Evolutionary conservation across 2,888 invertebrate genomes (phyloP), one percentile per base, ranked within the genome.

Genomic region (Ornithoptera alexandrae): DNA sequence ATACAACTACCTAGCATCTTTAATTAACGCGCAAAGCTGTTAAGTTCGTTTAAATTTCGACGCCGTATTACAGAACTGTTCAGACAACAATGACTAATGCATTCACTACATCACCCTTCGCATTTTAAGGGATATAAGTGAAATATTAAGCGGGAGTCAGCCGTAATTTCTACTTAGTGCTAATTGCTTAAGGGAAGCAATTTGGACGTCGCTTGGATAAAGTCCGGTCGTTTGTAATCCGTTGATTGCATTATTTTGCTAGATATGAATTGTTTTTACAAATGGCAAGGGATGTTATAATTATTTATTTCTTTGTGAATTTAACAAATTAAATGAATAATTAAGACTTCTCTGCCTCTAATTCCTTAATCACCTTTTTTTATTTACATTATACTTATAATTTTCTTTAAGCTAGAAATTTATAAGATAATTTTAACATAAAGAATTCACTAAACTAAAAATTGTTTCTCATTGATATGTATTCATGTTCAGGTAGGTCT

Each of bases 21-120:
- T 56, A 56, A 56, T 20, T 20, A 56, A 20, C 7, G n/a, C 20
- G 7, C n/a, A 56, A 56, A 56, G 20, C 20, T n/a, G 7, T 56
- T 20, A 20, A 46, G 65, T 65, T 61, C 36, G 22, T 20, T 50
- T n/a, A 56, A 18, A 59, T n/a, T 50, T 63, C 70, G 63, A 24
- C 66, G 63, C 66, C 24, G 59, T 59, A 67, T 63, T 63, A 65
- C 69, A 70, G 18, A 59, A 58, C 62, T 17, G 57, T 63, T n/a
- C 62, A 62, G 57, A 53, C 61, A 65, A 67, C 62, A 70, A 70
- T 67, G 66, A 67, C 66, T 66, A 66, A 70, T 65, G 62, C 61
- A 57, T 12, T 20, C 30, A 57, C 65, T 12, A 36, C 57, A 46
- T 36, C 66, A 67, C 67, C 46, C 42, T 22, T 22, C 22, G 39